Base-by-base conservation (phyloP, 2,113 vertebrate species). In the Lophochroa leadbeateri region DNA sequence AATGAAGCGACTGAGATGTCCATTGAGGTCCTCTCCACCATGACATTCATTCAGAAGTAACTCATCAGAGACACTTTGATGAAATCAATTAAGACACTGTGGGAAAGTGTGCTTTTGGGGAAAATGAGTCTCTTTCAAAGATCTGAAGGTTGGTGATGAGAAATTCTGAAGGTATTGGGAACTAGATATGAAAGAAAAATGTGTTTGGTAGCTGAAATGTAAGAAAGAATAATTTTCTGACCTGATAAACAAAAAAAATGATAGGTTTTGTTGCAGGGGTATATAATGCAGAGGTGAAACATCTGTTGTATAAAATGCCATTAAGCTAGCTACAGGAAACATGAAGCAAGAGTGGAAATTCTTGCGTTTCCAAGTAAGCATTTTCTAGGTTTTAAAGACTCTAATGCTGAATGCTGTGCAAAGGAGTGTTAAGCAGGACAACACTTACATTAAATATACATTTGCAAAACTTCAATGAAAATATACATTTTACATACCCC, bases 21-120 rank as follows among this genome's bases (percentile, higher is more conserved):
- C 96, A 96, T 92, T 96, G 92, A 96, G 85, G 90, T 93, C 93
- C 92, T 96, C 92, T 97, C 76, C 93, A 92, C 84, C 92, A 97
- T 97, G 97, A 93, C 94, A 96, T 93, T 96, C 82, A 94, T 95
- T 93, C 82, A 88, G 75, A 75, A 93, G 76, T 64, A 88, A 86
- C 81, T 94, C 92, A 89, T 95, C 94, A 96, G 87, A 85, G 69
- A 91, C 67, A 86, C 47, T 91, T 78, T 93, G 90, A 94, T 90
- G 57, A 92, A 88, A 95, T 95, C 67, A 44, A 29, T 91, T 95
- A 94, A 91, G 93, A 94, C 93, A 96, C 11, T 94, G 78, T 95
- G 86, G 90, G 86, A 96, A 90, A 96, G 41, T 78, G 88, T 50
- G 37, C n/a, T 76, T 96, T 83, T 61, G 23, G 39, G 43, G 47